Evolutionary conservation across 2,888 invertebrate genomes (phyloP).

Genomic region (Cryptosula pallasiana): DNA sequence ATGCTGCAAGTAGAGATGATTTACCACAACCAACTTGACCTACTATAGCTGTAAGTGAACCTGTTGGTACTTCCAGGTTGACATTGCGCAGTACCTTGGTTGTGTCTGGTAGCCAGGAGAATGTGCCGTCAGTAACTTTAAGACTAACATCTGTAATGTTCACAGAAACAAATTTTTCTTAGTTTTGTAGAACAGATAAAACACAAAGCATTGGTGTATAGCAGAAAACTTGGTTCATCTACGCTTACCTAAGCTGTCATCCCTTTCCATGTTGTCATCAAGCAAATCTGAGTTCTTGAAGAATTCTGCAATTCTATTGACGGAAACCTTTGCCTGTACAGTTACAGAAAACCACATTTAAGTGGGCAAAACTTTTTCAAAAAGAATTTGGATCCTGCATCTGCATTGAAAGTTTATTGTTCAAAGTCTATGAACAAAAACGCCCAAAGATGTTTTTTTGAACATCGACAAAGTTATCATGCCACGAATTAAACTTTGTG

Average conservation of each 20-base stretch:
- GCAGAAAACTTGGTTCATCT: too few relatives aligned
- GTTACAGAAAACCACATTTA: too few relatives aligned
- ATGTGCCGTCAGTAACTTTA: conserved; percentile 78
- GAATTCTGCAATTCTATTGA: not conserved
- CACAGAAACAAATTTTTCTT: too few relatives aligned
- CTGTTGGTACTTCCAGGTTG: conserved; percentile 28
- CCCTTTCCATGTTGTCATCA: not conserved
- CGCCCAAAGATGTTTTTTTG: too few relatives aligned
- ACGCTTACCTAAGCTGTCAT: not conserved
- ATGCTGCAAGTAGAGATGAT: conserved; percentile 73
- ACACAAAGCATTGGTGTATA: too few relatives aligned
- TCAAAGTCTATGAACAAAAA: too few relatives aligned
- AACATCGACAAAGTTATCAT: too few relatives aligned
- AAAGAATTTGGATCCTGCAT: too few relatives aligned
- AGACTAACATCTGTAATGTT: conserved; percentile 70
- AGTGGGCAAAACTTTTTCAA: too few relatives aligned
- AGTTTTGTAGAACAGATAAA: too few relatives aligned
- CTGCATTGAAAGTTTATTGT: too few relatives aligned
- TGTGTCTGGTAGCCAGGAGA: conserved; percentile 71
- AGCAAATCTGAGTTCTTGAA: not conserved
- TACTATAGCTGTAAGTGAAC: conserved; percentile 30
- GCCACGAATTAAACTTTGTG: too few relatives aligned
- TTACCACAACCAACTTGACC: conserved; percentile 30
- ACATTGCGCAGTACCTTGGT: conserved; percentile 34
- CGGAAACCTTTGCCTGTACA: conserved; percentile 1